Base-by-base conservation (phyloP, 2,888 invertebrate genomes). In the Coleophora flavipennella region DNA sequence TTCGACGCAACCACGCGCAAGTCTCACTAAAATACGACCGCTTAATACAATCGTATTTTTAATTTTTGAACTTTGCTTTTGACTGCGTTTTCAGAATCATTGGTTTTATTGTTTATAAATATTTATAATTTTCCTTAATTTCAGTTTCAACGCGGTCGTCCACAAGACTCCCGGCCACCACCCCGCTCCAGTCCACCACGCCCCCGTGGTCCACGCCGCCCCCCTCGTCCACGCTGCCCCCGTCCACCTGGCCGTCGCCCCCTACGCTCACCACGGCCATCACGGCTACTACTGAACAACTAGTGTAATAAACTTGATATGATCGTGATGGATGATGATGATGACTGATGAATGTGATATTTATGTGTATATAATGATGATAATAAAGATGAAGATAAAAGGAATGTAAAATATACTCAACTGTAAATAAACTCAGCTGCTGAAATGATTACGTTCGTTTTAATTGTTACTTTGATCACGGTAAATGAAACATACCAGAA, bases 81-180 rank as follows among this genome's bases (percentile, higher is more conserved):
- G n/a, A n/a, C n/a, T n/a, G n/a, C n/a, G n/a, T n/a, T n/a, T n/a
- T n/a, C n/a, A n/a, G n/a, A n/a, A n/a, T n/a, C n/a, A n/a, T n/a
- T n/a, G n/a, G n/a, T n/a, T n/a, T n/a, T n/a, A n/a, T n/a, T n/a
- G n/a, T n/a, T n/a, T n/a, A n/a, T n/a, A n/a, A n/a, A n/a, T n/a
- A n/a, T n/a, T n/a, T n/a, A n/a, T n/a, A n/a, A 20, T 31, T 25
- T 36, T 33, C 35, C 36, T 33, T 29, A 20, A 20, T 72, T 65
- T 31, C 65, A 85, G 85, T 64, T 85, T 85, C 78, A 84, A 85
- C 77, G 85, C 85, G 9, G 80, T 85, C n/a, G 84, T 84, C 46
- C 81, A 80, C 74, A 84, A 84, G 68, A 80, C 79, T 53, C 67
- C 77, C 40, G 83, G 80, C 34, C 80, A 80, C 62, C 83, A 84